Percentiles rank a stretch among this genome's conserved stretches.
phyloP scores from a whole-genome alignment of 2,888 invertebrate species.

The Sicus ferrugineus region DNA sequence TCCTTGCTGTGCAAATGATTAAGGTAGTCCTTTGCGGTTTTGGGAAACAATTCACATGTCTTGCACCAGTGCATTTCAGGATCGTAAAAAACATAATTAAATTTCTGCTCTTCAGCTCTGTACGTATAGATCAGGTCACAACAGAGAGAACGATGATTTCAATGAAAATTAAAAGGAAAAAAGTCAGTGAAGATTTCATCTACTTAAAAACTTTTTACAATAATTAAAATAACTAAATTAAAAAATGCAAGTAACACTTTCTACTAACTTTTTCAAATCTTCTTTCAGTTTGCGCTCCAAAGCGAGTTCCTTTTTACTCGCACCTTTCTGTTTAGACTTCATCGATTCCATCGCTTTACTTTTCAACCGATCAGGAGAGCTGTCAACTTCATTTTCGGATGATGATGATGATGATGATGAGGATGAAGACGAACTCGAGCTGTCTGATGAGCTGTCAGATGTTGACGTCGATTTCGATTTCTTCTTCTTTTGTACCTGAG shows the following conservation, averaged over 20 bases:
- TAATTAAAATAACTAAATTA: neutral
- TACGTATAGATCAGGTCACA: no score
- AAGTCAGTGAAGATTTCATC: no score
- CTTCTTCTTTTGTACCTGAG: slow-evolving; percentile 35
- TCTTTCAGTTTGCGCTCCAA: slow-evolving; percentile 22
- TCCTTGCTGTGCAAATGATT: slow-evolving; percentile 82
- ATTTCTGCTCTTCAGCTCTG: slow-evolving; percentile 54
- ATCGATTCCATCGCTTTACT: slow-evolving; percentile 62
- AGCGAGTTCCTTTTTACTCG: slow-evolving; percentile 2
- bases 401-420: slow-evolving; percentile 52
- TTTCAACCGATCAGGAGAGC: slow-evolving; percentile 63
- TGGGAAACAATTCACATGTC: slow-evolving; percentile 84
- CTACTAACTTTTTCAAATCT: slow-evolving; percentile 20
- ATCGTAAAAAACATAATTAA: slow-evolving; percentile 86
- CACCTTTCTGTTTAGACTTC: slow-evolving; percentile 51
- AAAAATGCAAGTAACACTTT: neutral
- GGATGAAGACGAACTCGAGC: slow-evolving; percentile 49
- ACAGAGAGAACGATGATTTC: no score
- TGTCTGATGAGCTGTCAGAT: slow-evolving; percentile 42
- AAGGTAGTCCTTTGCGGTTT: slow-evolving; percentile 85
- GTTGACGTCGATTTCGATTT: slow-evolving; percentile 42
- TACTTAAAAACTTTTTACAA: no score
- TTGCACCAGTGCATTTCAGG: slow-evolving; percentile 92
- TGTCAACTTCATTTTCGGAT: slow-evolving; percentile 53
- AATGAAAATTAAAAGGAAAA: neutral